These are phyloP conservation scores for Drosophila antonietae DNA, from an alignment of 2,888 invertebrate species.

Conservation along the genomic window DNA sequence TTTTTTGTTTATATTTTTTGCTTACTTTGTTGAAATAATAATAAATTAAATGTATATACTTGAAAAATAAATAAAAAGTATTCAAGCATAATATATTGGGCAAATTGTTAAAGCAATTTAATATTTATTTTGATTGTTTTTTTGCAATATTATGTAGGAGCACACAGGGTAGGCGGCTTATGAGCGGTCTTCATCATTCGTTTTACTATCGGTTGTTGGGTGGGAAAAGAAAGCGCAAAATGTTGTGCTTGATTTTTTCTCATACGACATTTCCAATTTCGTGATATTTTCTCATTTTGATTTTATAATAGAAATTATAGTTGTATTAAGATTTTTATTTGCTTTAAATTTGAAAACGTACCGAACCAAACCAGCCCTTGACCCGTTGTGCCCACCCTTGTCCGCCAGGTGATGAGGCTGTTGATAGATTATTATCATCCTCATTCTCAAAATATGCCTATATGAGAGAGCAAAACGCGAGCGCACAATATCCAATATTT, in stretches of 20 bases:
- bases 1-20: conserved; percentile 13
- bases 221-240: conserved; percentile 64
- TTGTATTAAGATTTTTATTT: conserved; percentile 49
- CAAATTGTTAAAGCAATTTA: conserved; percentile 60
- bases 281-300: conserved; percentile 55
- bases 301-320: conserved; percentile 46
- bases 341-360: conserved; percentile 85
- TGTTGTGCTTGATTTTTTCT: conserved; percentile 49
- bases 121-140: conserved; percentile 10
- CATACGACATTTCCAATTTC: conserved; percentile 75
- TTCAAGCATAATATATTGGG: conserved; percentile 41
- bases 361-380: conserved; percentile 90
- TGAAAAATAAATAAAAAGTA: conserved; percentile 18
- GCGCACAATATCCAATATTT: conserved; percentile 71
- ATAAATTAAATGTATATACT: conserved; percentile 21
- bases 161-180: conserved; percentile 85
- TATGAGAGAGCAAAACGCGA: conserved; percentile 80
- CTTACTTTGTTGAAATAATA: conserved; percentile 23
- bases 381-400: conserved; percentile 90
- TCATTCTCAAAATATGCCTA: conserved; percentile 84
- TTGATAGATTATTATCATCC: conserved; percentile 84
- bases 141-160: conserved; percentile 74
- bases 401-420: conserved; percentile 85
- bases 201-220: conserved; percentile 65
- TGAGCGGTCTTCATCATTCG: conserved; percentile 84